Percentiles rank a stretch among this genome's conserved stretches.
These are phyloP conservation scores for Gallinago jamesoni DNA, from an alignment of 2,113 vertebrate species.

Conservation along the genomic window DNA sequence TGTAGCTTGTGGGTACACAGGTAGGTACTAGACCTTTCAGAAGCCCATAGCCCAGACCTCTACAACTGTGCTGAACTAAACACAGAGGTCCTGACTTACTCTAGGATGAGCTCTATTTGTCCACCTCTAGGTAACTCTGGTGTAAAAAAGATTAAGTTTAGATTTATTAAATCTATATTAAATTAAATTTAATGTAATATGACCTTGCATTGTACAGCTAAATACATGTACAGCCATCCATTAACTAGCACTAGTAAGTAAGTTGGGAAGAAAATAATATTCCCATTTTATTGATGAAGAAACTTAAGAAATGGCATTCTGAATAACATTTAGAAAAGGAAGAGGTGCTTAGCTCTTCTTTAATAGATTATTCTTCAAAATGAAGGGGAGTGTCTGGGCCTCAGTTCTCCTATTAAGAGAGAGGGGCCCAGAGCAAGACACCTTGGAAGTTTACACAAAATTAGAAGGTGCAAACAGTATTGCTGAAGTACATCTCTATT, in stretches of 20 bases:
- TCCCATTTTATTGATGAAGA: neutral
- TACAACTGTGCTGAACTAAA: neutral
- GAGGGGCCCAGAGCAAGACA: neutral
- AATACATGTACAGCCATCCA: neutral
- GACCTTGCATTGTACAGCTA: neutral
- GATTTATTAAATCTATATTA: too few species aligned
- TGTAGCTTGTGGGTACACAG: neutral
- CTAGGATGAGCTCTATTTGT: neutral
- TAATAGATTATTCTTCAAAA: neutral
- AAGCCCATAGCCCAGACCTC: neutral
- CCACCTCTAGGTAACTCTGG: neutral
- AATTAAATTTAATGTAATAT: neutral
- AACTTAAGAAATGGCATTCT: neutral
- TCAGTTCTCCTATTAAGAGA: neutral
- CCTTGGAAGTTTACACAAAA: neutral
- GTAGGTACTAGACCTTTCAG: neutral
- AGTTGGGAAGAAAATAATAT: neutral
- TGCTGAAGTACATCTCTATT: neutral
- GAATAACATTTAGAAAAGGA: neutral
- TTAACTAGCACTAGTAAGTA: neutral
- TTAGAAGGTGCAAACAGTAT: neutral
- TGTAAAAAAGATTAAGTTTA: neutral
- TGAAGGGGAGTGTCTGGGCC: neutral
- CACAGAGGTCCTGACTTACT: accelerated
- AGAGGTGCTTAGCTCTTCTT: neutral